A percentile compares a stretch with the other conserved stretches of the same genome.
Conservation (phyloP, 2,888 invertebrate species). For the Oligia fasciuncula region DNA sequence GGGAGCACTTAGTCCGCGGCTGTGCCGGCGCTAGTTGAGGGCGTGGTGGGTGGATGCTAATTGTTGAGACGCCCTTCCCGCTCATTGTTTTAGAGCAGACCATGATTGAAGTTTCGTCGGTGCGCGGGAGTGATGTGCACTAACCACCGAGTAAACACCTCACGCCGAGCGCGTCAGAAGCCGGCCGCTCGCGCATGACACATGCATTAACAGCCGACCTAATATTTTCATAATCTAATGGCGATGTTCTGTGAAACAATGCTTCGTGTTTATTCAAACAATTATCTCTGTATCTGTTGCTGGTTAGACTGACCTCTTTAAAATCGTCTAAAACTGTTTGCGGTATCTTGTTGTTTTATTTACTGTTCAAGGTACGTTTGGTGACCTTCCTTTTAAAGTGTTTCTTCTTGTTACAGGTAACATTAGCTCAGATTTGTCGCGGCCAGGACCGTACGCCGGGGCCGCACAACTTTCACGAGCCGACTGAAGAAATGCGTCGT, state of each 20-base stretch:
- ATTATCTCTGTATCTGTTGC: slow-evolving; percentile 87
- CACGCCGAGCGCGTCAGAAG: slow-evolving; percentile 75
- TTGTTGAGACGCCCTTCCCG: slow-evolving; percentile 88
- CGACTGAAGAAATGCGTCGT: slow-evolving; percentile 95
- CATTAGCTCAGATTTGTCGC: slow-evolving; percentile 95
- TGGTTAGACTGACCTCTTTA: slow-evolving; percentile 89
- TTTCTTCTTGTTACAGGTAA: slow-evolving; percentile 91
- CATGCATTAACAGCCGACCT: slow-evolving; percentile 89
- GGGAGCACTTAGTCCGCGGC: slow-evolving; percentile 81
- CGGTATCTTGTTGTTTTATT: slow-evolving; percentile 78
- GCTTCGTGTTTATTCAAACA: slow-evolving; percentile 85
- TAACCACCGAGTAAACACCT: slow-evolving; percentile 86
- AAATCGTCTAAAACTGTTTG: slow-evolving; percentile 88
- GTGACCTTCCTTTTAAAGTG: slow-evolving; percentile 71
- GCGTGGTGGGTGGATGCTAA: slow-evolving; percentile 88
- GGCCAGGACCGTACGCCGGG: slow-evolving; percentile 92
- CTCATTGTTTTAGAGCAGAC: slow-evolving; percentile 90
- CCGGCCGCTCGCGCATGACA: slow-evolving; percentile 86
- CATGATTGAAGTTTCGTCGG: slow-evolving; percentile 89
- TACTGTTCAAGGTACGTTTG: slow-evolving; percentile 70
- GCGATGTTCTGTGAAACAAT: slow-evolving; percentile 90
- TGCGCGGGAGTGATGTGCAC: slow-evolving; percentile 82
- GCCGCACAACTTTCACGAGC: slow-evolving; percentile 92
- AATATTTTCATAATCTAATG: slow-evolving; percentile 91
- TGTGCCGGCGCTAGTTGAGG: slow-evolving; percentile 83